Conservation (phyloP, 2,888 invertebrate species). For the Yponomeuta malinellus region DNA sequence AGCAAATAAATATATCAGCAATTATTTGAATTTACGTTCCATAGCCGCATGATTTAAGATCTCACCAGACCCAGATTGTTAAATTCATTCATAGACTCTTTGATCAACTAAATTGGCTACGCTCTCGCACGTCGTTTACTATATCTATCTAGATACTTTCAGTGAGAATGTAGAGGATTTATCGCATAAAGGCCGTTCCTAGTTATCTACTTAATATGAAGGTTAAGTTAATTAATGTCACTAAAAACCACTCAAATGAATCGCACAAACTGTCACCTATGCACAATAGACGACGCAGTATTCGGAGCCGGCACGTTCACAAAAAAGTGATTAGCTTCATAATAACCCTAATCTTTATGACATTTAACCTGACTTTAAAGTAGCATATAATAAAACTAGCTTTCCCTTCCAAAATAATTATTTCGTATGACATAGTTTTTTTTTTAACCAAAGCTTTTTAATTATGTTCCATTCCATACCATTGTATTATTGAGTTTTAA, state of each 20-base stretch:
- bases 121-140: background rate
- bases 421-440: too few species aligned
- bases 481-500: too few species aligned
- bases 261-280: background rate
- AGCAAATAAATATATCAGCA: background rate
- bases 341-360: constrained; percentile 30
- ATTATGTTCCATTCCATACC: too few species aligned
- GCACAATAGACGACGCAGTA: background rate
- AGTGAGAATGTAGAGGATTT: background rate
- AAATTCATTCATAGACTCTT: background rate
- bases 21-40: constrained; percentile 9
- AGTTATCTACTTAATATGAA: background rate
- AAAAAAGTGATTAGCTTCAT: constrained; percentile 9
- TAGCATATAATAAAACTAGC: constrained; percentile 20
- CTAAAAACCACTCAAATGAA: background rate
- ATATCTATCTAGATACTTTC: background rate
- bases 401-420: background rate
- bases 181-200: background rate
- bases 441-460: too few species aligned
- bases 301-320: background rate
- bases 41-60: constrained; percentile 5
- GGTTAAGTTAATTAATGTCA: background rate
- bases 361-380: constrained; percentile 29
- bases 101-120: background rate
- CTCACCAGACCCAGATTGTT: background rate